Base-by-base conservation (phyloP, 2,113 vertebrate species). In the Merops nubicus region DNA sequence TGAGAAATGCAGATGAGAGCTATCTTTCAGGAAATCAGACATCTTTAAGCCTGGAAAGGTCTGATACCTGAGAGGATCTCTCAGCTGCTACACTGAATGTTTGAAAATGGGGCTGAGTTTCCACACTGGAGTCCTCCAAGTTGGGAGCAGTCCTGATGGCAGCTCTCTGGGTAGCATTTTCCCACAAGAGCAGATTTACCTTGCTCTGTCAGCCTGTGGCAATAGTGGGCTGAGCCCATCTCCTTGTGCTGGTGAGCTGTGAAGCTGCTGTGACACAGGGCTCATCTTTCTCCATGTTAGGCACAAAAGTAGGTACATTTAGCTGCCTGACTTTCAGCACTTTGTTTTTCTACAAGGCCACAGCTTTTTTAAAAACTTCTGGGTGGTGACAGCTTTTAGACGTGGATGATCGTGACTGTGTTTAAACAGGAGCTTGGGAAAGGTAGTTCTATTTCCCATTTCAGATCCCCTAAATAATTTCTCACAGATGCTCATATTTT, bases 141-240 rank as follows among this genome's bases (percentile, higher is more conserved):
- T 6, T 75, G 45, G 51, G 16, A 31, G 67, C 0, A 8, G 34
- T 36, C 70, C 23, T 68, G 53, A 23, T 69, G 56, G 47, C 42
- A 40, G 47, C 63, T 40, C n/a, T 20, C 18, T 50, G 23, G 6
- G 0, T 62, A 36, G 17, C 1, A 1, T 3, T 1, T 65, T 45
- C 59, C 51, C 1, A 0, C 4, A 1, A 28, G 48, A 33, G 65
- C 12, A 29, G 69, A 29, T 50, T 77, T 40, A 42, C 1, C 0
- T 29, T 48, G 26, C 54, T 69, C 54, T 47, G n/a, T 33, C 40
- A 54, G 42, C 68, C 62, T 43, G 56, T 59, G 63, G 29, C 42
- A 57, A 56, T 57, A 18, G 28, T 0, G 2, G 20, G 9, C 85
- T 64, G 76, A 48, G 31, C 23, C 60, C 21, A 12, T 45, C 70